These are phyloP conservation scores for Helobdella robusta DNA, from an alignment of 2,888 invertebrate species.

Conservation along the genomic window DNA sequence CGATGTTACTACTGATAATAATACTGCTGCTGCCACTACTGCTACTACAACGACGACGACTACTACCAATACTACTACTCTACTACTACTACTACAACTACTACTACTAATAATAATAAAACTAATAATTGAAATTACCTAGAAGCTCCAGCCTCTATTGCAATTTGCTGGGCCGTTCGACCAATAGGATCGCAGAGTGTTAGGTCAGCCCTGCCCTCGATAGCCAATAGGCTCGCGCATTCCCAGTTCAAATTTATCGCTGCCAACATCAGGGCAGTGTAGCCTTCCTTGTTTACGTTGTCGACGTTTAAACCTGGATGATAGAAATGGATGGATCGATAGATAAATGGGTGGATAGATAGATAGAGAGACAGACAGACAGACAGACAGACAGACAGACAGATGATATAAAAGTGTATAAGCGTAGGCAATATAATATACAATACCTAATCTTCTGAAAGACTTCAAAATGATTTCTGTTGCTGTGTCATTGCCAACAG, in stretches of 20 bases:
- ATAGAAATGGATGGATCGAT: too few relatives aligned
- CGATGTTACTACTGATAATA: neutral
- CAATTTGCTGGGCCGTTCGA: conserved; percentile 43
- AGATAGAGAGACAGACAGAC: too few relatives aligned
- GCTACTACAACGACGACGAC: too few relatives aligned
- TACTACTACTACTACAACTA: too few relatives aligned
- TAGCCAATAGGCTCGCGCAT: conserved; percentile 43
- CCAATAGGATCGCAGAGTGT: conserved; percentile 39
- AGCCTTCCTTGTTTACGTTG: conserved; percentile 42
- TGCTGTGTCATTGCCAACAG: conserved; percentile 44
- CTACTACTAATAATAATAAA: too few relatives aligned
- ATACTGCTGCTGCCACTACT: neutral
- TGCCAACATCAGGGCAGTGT: conserved; percentile 43
- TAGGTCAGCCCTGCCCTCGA: conserved; percentile 43
- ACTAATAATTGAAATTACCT: too few relatives aligned
- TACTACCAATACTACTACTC: too few relatives aligned
- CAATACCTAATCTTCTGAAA: conserved; percentile 44
- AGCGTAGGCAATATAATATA: too few relatives aligned
- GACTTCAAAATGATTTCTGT: conserved; percentile 43
- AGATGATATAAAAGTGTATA: too few relatives aligned
- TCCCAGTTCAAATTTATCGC: conserved; percentile 43
- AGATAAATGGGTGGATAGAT: too few relatives aligned
- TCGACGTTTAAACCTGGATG: conserved; percentile 46
- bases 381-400: conserved; percentile 7
- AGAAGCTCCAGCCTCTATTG: conserved; percentile 28